A percentile compares a stretch with the other conserved stretches of the same genome.
phyloP scores from a whole-genome alignment of 2,113 vertebrate species.

The Brienomyrus brachyistius region DNA sequence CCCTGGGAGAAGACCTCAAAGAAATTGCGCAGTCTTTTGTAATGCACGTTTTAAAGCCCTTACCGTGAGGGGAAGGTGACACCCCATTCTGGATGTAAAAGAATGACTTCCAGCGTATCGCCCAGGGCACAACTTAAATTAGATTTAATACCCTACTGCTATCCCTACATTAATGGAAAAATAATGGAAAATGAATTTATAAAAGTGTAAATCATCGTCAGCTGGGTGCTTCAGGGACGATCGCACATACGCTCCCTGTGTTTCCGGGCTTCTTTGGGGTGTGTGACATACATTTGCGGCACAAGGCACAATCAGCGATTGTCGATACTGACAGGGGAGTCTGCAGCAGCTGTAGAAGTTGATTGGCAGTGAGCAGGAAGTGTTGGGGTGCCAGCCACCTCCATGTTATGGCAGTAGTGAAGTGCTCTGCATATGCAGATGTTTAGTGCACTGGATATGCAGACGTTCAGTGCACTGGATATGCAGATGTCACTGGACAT shows the following conservation, averaged over 20 bases:
- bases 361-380: neutral
- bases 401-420: neutral
- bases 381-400: neutral
- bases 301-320: constrained; percentile 38
- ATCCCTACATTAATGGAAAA: constrained; percentile 21
- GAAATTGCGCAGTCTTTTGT: constrained; percentile 34
- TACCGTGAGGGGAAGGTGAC: constrained; percentile 14
- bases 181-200: constrained; percentile 23
- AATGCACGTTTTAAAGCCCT: constrained; percentile 31
- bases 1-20: constrained; percentile 33
- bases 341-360: constrained; percentile 1
- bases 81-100: constrained; percentile 18
- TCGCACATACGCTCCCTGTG: neutral
- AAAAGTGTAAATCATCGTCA: constrained; percentile 17
- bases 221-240: neutral
- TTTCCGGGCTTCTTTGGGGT: constrained; percentile 31
- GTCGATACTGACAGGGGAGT: constrained; percentile 28
- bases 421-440: too few species aligned
- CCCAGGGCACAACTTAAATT: constrained; percentile 26
- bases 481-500: neutral
- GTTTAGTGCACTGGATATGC: too few species aligned
- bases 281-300: constrained; percentile 24
- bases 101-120: constrained; percentile 24
- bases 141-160: constrained; percentile 23
- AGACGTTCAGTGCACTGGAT: neutral